Percentiles rank a stretch among this genome's conserved stretches.
Conservation (phyloP, 2,797 vertebrate species). For the Falco columbarius region DNA sequence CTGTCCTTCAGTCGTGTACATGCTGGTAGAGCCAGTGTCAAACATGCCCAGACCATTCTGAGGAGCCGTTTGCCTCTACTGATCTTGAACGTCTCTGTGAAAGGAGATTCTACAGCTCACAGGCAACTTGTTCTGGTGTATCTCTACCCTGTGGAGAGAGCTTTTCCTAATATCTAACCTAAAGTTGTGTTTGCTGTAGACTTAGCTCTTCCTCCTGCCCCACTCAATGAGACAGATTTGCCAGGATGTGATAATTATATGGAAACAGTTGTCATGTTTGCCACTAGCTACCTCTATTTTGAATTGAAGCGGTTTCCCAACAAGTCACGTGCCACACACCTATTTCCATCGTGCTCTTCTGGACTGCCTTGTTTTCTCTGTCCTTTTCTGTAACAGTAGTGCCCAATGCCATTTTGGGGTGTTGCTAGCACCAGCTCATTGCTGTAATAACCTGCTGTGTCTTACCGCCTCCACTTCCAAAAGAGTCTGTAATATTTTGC, state of each 20-base stretch:
- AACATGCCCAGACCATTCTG: background rate
- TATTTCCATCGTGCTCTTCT: background rate
- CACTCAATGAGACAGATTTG: background rate
- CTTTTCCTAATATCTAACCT: background rate
- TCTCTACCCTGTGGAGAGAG: background rate
- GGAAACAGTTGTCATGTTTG: background rate
- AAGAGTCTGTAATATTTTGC: background rate
- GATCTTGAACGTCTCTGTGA: background rate
- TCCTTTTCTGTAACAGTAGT: background rate
- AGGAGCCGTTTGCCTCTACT: background rate
- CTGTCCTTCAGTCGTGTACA: background rate
- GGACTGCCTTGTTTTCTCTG: background rate
- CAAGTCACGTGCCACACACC: rapidly evolving
- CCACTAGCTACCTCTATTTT: background rate
- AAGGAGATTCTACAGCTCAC: background rate
- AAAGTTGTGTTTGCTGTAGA: background rate
- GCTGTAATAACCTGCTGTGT: background rate
- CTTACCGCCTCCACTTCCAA: background rate
- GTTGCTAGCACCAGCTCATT: background rate
- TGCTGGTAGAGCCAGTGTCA: background rate
- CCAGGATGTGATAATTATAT: background rate
- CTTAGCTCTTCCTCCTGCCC: background rate
- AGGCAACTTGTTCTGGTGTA: background rate
- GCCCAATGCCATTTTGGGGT: background rate
- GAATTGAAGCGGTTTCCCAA: background rate